These are phyloP conservation scores for Zonitis immaculata DNA, from an alignment of 2,888 invertebrate species.

Conservation along the genomic window DNA sequence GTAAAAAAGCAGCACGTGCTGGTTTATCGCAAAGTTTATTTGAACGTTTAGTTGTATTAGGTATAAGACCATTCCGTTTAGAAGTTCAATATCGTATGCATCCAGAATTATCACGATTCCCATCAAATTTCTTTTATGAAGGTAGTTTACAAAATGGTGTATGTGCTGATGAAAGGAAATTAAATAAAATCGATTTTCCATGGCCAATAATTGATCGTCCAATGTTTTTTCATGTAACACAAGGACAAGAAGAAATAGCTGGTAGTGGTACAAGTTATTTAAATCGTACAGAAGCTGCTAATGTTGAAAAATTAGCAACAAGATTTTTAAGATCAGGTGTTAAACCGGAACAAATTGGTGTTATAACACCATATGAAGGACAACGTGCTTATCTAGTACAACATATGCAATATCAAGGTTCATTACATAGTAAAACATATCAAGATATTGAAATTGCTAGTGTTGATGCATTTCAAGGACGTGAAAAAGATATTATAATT, in stretches of 20 bases:
- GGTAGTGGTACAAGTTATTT: constrained; percentile 98
- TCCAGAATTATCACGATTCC: constrained; percentile 94
- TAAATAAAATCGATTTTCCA: constrained; percentile 90
- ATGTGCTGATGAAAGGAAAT: constrained; percentile 88
- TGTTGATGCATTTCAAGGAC: constrained; percentile 98
- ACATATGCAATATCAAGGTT: constrained; percentile 98
- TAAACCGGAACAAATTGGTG: constrained; percentile 96
- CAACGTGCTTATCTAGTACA: constrained; percentile 96
- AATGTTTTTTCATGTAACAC: constrained; percentile 98
- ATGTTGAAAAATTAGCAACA: constrained; percentile 97
- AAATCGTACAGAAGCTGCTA: constrained; percentile 97
- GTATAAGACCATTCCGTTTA: constrained; percentile 92
- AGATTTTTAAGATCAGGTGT: constrained; percentile 90
- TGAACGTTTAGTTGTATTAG: constrained; percentile 93
- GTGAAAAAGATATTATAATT: constrained; percentile 98
- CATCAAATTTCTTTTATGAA: constrained; percentile 99
- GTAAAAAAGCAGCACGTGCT: constrained; percentile 96
- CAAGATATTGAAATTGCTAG: constrained; percentile 99
- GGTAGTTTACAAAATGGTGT: constrained; percentile 99
- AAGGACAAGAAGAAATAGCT: constrained; percentile 98
- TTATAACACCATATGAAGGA: constrained; percentile 98
- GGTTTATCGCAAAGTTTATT: constrained; percentile 96
- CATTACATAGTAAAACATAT: constrained; percentile 92
- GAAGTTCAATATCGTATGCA: constrained; percentile 99
- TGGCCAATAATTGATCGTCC: constrained; percentile 97